These are phyloP conservation scores for Lepidocyrtinus sp. DNA, from an alignment of 2,888 invertebrate species.

Conservation along the genomic window DNA sequence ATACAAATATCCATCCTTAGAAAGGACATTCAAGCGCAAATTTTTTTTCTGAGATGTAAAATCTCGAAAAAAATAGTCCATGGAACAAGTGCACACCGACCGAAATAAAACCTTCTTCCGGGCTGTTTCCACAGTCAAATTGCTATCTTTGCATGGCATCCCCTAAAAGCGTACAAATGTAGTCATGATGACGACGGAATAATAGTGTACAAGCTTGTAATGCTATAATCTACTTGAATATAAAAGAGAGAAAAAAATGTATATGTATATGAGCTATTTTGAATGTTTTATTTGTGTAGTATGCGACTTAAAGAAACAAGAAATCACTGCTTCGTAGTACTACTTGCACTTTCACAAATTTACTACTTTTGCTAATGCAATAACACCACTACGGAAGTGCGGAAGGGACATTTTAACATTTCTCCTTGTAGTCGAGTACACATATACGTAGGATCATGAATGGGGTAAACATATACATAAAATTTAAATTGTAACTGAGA, in stretches of 20 bases:
- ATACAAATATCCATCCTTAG: neutral
- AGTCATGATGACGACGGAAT: constrained; percentile 11
- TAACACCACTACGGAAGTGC: constrained; percentile 52
- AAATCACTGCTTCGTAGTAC: constrained; percentile 10
- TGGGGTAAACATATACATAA: constrained; percentile 13
- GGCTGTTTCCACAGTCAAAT: constrained; percentile 15
- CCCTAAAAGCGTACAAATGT: neutral
- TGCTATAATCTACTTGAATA: constrained; percentile 15
- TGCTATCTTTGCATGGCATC: neutral
- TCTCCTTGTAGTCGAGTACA: constrained; percentile 6
- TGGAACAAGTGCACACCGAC: constrained; percentile 54
- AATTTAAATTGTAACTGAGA: neutral
- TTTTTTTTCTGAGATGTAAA: no score
- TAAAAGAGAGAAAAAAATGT: constrained; percentile 19
- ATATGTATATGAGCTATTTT: neutral
- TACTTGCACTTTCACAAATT: no score
- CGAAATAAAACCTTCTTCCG: constrained; percentile 53
- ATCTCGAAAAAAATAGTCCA: constrained; percentile 48
- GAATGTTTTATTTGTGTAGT: constrained; percentile 16
- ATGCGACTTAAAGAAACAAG: constrained; percentile 1
- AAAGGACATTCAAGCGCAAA: constrained; percentile 52
- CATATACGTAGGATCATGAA: neutral
- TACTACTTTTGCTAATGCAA: constrained; percentile 56
- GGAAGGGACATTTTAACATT: constrained; percentile 53
- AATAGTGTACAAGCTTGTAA: neutral